Conservation (phyloP, 2,888 invertebrate species). For the Caenorhabditis sulstoni region DNA sequence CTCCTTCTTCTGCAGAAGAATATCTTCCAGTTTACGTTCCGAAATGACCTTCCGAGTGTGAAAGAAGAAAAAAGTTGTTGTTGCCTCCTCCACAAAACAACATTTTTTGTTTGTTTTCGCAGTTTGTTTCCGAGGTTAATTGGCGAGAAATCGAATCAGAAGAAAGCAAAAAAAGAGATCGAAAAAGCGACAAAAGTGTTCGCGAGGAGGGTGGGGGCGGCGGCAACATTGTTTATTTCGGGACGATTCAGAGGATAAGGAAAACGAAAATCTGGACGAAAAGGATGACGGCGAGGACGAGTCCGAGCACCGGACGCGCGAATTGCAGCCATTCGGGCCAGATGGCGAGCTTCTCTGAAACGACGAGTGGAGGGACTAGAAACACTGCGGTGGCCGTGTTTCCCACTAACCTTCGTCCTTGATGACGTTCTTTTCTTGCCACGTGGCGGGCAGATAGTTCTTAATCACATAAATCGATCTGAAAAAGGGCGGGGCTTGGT, state of each 20-base stretch:
- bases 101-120: conserved; percentile 5
- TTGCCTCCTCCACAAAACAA: not conserved
- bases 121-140: conserved; percentile 18
- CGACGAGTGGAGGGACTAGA: not conserved
- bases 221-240: not conserved
- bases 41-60: no score
- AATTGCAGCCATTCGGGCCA: conserved; percentile 28
- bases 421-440: conserved; percentile 19
- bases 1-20: not conserved
- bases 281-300: conserved; percentile 9
- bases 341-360: conserved; percentile 10
- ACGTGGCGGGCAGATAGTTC: conserved; percentile 33
- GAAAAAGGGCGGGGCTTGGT: conserved; percentile 5
- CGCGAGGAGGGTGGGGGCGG: not conserved
- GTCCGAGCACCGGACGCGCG: conserved; percentile 15
- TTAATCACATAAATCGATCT: conserved; percentile 19
- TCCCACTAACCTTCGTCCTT: conserved; percentile 16
- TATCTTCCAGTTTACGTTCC: not conserved
- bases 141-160: conserved; percentile 17
- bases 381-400: no score
- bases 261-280: conserved; percentile 19
- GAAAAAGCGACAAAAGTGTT: not conserved
- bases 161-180: not conserved
- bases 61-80: conserved; percentile 2
- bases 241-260: conserved; percentile 11